phyloP scores from a whole-genome alignment of 2,797 vertebrate genomes.

The Acanthopagrus latus region DNA sequence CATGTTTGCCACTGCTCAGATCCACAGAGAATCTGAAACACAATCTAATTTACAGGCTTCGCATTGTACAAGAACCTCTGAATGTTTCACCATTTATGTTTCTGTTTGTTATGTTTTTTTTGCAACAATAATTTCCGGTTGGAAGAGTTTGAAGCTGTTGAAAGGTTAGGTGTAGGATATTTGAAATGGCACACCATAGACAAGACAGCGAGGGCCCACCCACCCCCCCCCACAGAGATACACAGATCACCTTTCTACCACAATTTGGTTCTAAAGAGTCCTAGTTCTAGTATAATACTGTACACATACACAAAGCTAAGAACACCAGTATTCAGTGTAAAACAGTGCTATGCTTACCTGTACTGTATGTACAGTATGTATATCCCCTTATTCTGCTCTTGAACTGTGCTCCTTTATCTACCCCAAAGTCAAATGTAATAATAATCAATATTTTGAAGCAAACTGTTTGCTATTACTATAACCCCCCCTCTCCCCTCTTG shows the following conservation, averaged over 20 bases:
- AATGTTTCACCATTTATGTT: constrained; percentile 60
- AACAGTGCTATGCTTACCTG: constrained; percentile 84
- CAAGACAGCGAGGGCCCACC: constrained; percentile 25
- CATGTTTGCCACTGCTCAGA: constrained; percentile 41
- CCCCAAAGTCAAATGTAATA: constrained; percentile 82
- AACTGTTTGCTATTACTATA: constrained; percentile 81
- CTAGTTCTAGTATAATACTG: constrained; percentile 70
- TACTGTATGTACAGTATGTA: constrained; percentile 79
- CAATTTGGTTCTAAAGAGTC: constrained; percentile 65
- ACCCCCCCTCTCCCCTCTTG: constrained; percentile 62
- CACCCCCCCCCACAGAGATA: constrained; percentile 35
- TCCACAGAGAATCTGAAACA: constrained; percentile 44
- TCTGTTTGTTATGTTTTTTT: constrained; percentile 16
- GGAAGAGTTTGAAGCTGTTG: constrained; percentile 28
- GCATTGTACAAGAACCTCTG: constrained; percentile 48
- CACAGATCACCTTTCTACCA: constrained; percentile 62
- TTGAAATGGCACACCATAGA: constrained; percentile 51
- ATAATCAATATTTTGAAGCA: constrained; percentile 82
- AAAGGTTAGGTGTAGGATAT: constrained; percentile 60
- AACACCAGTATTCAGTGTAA: constrained; percentile 83
- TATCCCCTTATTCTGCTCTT: constrained; percentile 76
- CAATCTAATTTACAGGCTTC: constrained; percentile 53
- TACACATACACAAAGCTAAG: constrained; percentile 77
- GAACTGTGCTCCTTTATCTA: constrained; percentile 82
- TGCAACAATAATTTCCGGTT: constrained; percentile 29